Conservation (phyloP, 2,113 vertebrate genomes). For the Sphyrna mokarran region DNA sequence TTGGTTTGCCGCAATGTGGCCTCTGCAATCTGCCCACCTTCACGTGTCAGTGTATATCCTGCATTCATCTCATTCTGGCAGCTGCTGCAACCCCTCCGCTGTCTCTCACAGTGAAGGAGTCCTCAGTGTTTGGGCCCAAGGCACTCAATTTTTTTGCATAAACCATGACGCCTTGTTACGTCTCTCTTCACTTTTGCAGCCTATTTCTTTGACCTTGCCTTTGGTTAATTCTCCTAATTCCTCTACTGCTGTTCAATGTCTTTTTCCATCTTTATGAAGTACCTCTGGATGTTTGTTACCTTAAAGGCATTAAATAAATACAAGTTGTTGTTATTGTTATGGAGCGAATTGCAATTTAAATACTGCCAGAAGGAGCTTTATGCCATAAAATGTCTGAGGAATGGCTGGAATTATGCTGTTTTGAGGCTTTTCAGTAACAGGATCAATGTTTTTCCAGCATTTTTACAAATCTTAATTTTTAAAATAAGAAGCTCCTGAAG, state of each 20-base stretch:
- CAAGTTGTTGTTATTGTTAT: not conserved
- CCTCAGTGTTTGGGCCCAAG: not conserved
- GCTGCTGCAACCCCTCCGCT: not conserved
- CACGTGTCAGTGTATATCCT: not conserved
- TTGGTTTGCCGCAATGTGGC: not conserved
- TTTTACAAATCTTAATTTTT: not conserved
- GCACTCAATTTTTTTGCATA: not conserved
- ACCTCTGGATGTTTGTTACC: not conserved
- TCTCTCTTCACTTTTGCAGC: not conserved
- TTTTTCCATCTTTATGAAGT: not conserved
- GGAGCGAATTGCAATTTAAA: conserved; percentile 6
- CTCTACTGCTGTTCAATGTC: not conserved
- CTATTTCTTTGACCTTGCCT: not conserved
- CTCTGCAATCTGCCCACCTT: not conserved
- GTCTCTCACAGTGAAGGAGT: not conserved
- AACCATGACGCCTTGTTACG: not conserved
- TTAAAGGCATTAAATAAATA: conserved; percentile 11
- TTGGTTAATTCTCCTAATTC: conserved; percentile 20
- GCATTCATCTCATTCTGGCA: not conserved
- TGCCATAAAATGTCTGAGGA: not conserved
- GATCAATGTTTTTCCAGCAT: not conserved
- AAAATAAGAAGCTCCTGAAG: not conserved
- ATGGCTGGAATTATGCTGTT: not conserved
- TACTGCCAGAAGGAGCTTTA: conserved; percentile 12
- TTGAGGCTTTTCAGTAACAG: not conserved